A percentile compares a stretch with the other conserved stretches of the same genome.
Conservation (phyloP, 2,888 invertebrate genomes). For the Mylabris sibirica region DNA sequence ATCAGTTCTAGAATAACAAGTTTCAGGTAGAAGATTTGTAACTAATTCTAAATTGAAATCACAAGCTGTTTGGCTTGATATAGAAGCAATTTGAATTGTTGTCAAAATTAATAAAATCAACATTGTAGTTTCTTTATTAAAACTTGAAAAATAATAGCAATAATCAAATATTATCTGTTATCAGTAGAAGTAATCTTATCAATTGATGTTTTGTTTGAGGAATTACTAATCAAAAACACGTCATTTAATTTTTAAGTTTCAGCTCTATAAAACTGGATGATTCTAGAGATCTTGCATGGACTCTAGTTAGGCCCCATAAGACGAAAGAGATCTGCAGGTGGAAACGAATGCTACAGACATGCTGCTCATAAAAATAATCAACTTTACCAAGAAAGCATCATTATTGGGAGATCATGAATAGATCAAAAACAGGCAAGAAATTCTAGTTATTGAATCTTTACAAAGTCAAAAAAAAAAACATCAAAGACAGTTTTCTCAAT, state of each 20-base stretch:
- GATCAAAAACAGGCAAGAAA: too few relatives aligned
- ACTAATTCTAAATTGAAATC: conserved; percentile 23
- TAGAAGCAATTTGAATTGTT: neutral
- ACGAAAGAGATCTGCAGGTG: too few relatives aligned
- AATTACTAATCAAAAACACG: neutral
- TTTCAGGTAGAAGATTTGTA: conserved; percentile 21
- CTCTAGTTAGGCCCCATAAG: too few relatives aligned
- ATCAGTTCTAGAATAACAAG: conserved; percentile 15
- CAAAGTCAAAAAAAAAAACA: too few relatives aligned
- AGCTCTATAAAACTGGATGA: too few relatives aligned
- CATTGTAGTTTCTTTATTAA: neutral
- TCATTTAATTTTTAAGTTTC: neutral
- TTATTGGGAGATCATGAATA: too few relatives aligned
- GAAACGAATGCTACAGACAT: too few relatives aligned
- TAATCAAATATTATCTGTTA: neutral
- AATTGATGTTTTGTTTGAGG: neutral
- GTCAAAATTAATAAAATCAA: neutral
- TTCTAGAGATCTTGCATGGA: too few relatives aligned
- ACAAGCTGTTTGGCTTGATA: conserved; percentile 8
- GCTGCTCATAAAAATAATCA: too few relatives aligned
- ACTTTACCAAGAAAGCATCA: too few relatives aligned
- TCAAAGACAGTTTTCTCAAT: too few relatives aligned
- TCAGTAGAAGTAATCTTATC: neutral
- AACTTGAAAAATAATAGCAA: neutral
- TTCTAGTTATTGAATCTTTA: too few relatives aligned